These are phyloP conservation scores for Platalea minor DNA, from an alignment of 2,797 vertebrate species.

Conservation along the genomic window DNA sequence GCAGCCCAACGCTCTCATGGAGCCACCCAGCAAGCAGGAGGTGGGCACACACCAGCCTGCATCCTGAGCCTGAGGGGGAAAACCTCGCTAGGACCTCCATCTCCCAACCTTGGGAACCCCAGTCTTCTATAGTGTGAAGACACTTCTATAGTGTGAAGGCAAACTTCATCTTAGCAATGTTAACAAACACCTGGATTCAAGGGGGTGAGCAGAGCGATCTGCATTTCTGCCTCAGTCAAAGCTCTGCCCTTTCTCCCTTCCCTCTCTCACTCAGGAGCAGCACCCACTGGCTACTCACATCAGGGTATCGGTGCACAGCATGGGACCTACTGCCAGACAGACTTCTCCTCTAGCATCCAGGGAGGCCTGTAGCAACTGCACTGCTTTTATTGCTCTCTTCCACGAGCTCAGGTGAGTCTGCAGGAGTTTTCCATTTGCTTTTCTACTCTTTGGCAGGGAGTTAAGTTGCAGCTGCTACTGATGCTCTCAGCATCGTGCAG, in stretches of 20 bases:
- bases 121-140: too few species aligned
- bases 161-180: too few species aligned
- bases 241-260: background rate
- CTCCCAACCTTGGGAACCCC: too few species aligned
- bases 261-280: too few species aligned
- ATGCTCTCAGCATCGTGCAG: too few species aligned
- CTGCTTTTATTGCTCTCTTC: background rate
- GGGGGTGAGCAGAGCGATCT: accelerated
- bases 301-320: accelerated
- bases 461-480: too few species aligned
- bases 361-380: accelerated
- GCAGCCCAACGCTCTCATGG: accelerated
- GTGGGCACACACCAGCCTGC: background rate
- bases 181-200: too few species aligned
- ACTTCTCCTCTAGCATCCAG: accelerated
- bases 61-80: too few species aligned
- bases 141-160: too few species aligned
- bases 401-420: background rate
- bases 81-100: too few species aligned
- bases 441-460: background rate
- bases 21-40: too few species aligned
- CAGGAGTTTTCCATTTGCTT: background rate
- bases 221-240: background rate
- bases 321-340: accelerated
- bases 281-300: too few species aligned